These are phyloP conservation scores for Axinella damicornis DNA, from an alignment of 37 sponge, comb jelly and placozoan species.

Conservation along the genomic window DNA sequence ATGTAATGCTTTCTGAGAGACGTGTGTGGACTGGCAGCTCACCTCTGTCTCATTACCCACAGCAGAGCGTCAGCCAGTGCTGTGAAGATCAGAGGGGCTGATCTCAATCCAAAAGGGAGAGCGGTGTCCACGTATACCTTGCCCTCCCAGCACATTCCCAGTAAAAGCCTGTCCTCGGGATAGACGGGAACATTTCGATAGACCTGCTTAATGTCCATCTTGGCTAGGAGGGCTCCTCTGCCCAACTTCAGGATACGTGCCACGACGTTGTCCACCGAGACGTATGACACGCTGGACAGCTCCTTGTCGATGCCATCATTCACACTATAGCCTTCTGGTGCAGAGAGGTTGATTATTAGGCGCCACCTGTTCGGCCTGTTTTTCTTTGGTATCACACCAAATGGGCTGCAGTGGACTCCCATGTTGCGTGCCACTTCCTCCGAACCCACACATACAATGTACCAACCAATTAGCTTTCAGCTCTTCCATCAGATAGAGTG, in stretches of 20 bases:
- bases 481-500: not conserved
- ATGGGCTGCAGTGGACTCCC: not conserved
- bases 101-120: conserved; percentile 16
- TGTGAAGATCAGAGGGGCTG: not conserved
- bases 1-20: too few species aligned
- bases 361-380: not conserved
- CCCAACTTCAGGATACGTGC: not conserved
- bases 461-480: not conserved
- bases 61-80: not conserved
- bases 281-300: not conserved
- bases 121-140: conserved; percentile 11
- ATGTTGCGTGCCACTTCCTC: not conserved
- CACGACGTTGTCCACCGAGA: not conserved
- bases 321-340: not conserved
- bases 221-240: not conserved
- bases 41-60: not conserved
- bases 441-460: not conserved
- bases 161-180: conserved; percentile 4
- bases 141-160: conserved; percentile 1
- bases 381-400: conserved; percentile 5
- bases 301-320: not conserved
- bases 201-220: not conserved
- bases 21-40: not conserved
- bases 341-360: conserved; percentile 7
- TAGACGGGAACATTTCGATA: conserved; percentile 14